phyloP scores from a whole-genome alignment of 2,797 vertebrate genomes.

The Gymnothorax javanicus region DNA sequence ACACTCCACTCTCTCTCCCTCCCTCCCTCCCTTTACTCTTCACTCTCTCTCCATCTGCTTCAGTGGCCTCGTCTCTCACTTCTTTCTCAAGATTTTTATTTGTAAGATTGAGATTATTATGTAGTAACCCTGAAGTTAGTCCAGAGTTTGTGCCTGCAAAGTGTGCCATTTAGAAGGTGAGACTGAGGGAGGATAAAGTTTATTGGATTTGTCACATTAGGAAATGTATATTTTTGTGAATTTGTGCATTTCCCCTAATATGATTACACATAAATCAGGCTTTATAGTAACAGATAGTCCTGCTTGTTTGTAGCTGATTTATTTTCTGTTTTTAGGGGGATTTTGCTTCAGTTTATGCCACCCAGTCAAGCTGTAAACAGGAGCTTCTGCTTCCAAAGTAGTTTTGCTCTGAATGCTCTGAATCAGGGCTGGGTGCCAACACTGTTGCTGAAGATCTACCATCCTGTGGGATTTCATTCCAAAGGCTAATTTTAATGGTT shows the following conservation, averaged over 20 bases:
- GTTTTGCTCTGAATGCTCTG: neutral
- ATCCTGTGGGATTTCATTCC: neutral
- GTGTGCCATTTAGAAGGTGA: neutral
- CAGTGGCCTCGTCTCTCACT: conserved; percentile 4
- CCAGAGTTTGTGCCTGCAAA: neutral
- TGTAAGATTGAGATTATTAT: conserved; percentile 1
- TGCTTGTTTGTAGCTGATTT: neutral
- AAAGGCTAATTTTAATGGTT: too few species aligned
- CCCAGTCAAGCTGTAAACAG: neutral
- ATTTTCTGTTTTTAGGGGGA: neutral
- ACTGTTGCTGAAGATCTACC: too few species aligned
- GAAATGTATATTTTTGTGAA: neutral
- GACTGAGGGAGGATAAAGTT: neutral
- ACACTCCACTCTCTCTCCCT: neutral
- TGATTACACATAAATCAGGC: neutral
- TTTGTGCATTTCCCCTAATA: neutral
- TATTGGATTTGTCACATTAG: neutral
- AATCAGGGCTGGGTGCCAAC: neutral
- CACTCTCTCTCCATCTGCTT: neutral
- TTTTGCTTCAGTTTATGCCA: too few species aligned
- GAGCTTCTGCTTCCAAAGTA: neutral
- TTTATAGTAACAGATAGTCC: neutral
- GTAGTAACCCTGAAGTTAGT: neutral
- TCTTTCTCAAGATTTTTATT: neutral
- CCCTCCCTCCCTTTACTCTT: neutral